Evolutionary conservation across 2,113 vertebrate genomes (phyloP).

Genomic region (Sciurus niger): DNA sequence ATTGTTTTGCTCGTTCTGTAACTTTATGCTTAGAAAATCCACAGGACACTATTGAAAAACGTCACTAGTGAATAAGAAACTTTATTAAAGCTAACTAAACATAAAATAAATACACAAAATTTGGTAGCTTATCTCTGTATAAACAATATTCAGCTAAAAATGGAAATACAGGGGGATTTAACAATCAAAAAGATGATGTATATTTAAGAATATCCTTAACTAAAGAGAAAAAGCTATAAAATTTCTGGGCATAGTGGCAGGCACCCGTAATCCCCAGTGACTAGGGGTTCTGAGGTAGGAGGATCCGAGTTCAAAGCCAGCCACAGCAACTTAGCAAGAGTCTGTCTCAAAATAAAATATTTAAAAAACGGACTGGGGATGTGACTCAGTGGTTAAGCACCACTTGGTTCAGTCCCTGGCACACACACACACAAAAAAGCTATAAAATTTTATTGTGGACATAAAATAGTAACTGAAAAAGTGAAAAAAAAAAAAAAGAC

Average conservation of each 20-base stretch:
- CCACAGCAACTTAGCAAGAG: too few species aligned
- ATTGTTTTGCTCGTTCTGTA: not conserved
- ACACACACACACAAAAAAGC: not conserved
- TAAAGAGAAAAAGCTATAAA: conserved; percentile 37
- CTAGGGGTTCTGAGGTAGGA: too few species aligned
- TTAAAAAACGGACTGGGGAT: too few species aligned
- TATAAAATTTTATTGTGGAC: conserved; percentile 31
- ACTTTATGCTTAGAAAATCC: conserved; percentile 26
- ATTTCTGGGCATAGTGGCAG: not conserved
- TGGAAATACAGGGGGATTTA: not conserved
- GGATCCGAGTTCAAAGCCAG: too few species aligned
- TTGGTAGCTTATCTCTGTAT: not conserved
- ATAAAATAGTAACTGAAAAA: conserved; percentile 48
- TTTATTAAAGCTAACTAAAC: conserved; percentile 31
- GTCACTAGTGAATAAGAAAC: conserved; percentile 16
- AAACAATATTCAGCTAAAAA: not conserved
- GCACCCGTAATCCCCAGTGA: too few species aligned
- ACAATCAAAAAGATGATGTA: not conserved
- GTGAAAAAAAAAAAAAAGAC: not conserved
- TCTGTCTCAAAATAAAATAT: too few species aligned
- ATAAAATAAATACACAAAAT: conserved; percentile 19
- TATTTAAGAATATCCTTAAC: conserved; percentile 12
- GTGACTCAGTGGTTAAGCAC: too few species aligned
- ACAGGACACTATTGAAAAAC: conserved; percentile 8
- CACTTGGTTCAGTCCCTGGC: too few species aligned